Base-by-base conservation (phyloP, 2,797 vertebrate genomes). In the Benthosema pterotum region DNA sequence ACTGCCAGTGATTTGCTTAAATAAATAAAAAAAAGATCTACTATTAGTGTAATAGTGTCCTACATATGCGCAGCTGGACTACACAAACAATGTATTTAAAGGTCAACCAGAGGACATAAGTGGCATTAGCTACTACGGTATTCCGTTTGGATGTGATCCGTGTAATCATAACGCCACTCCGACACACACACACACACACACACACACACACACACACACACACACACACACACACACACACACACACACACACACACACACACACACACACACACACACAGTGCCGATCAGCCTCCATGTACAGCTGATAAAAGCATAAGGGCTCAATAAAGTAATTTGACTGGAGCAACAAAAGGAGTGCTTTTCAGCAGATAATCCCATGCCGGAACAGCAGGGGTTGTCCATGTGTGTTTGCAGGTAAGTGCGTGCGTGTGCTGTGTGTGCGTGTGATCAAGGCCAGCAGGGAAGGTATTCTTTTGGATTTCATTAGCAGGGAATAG, bases 401-500 rank as follows among this genome's bases (percentile, higher is more conserved):
- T n/a, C 16, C 48, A 49, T 75, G 59, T 17, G 14, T 42, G 53
- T 42, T 32, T 74, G 61, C 72, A 57, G 67, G 51, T 63, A 51
- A 28, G 14, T 43, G 19, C 15, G 60, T 78, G 54, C 69, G 52
- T 71, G 63, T 64, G 47, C 48, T 38, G 58, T 57, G 66, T 59
- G 60, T 45, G 45, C 58, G 63, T 11, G 47, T 62, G 67, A 73
- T 83, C 73, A 70, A 65, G 84, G 66, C 14, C 55, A 72, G 72
- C 75, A 77, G 69, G 77, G 71, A 77, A 69, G 76, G 71, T 84
- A 89, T 83, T 87, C 87, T 82, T 87, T 78, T 85, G 83, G 76
- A 87, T 87, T 89, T 89, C 83, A 89, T 91, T 89, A 91, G 81
- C 65, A 71, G 76, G 86, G 76, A 86, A 88, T 77, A 76, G 82